Base-by-base conservation (phyloP, 2,113 vertebrate species). In the Amblyopsis rosae region DNA sequence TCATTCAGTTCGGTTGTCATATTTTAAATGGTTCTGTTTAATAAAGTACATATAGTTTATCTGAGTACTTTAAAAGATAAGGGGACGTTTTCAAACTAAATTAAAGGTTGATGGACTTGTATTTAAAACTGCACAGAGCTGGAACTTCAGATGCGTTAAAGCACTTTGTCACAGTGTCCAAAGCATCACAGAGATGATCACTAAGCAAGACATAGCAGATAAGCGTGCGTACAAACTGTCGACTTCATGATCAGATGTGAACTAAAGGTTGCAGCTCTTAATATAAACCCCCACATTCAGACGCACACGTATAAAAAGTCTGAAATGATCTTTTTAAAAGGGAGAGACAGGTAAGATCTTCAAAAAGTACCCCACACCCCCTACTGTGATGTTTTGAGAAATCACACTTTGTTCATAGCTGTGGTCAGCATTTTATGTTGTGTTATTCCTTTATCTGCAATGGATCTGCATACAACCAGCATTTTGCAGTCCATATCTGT, bases 221-320 rank as follows among this genome's bases (percentile, higher is more conserved):
- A 86, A 86, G 81, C 50, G 49, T 79, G 67, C 78, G 81, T 82
- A 72, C n/a, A 3, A n/a, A 80, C 83, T 83, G 67, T 66, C 63
- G 12, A 56, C 54, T 3, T 69, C 48, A 69, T 60, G 71, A 89
- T 89, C 83, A 79, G 88, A 89, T 87, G 72, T 82, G 85, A 87
- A 87, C 77, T 75, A 60, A 72, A 80, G 81, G 86, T 84, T 80
- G 82, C 79, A 84, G 75, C 77, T 83, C 48, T 83, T 16, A 73
- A 71, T 66, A 81, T 75, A 69, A 33, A 71, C 65, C 64, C 83
- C 86, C 67, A 73, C 77, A 88, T 80, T 76, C 76, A 82, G 63
- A 87, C 82, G 81, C 84, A 90, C 69, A 90, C 88, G 88, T 83
- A 85, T 80, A 84, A 84, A 89, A 77, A 80, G 68, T 84, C 85